phyloP scores from a whole-genome alignment of 2,113 vertebrate species.

The Peucedramus taeniatus region DNA sequence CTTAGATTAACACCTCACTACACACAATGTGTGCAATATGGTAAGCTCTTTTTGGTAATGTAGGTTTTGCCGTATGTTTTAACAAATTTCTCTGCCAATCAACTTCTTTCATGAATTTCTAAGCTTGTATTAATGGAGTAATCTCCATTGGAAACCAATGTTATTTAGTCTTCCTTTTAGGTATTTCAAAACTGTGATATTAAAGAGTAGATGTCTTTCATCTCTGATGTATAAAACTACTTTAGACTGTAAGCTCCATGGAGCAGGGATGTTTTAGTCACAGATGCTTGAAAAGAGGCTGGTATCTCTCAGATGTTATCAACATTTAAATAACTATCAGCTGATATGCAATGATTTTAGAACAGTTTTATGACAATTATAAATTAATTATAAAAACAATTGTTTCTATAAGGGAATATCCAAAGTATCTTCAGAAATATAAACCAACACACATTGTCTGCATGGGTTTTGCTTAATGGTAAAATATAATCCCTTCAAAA shows the following conservation, averaged over 20 bases:
- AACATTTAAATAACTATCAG: neutral
- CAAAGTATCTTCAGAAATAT: constrained; percentile 61
- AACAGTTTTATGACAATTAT: neutral
- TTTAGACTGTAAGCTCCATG: constrained; percentile 53
- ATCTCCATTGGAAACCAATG: neutral
- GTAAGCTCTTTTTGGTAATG: neutral
- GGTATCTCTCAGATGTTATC: neutral
- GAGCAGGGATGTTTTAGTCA: neutral
- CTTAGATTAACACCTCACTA: neutral
- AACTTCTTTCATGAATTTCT: neutral
- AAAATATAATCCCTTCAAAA: constrained; percentile 5
- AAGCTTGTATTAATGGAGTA: neutral
- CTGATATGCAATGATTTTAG: neutral
- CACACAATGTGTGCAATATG: neutral
- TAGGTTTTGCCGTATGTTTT: neutral
- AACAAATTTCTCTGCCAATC: neutral
- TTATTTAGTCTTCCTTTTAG: neutral
- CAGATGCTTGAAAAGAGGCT: neutral
- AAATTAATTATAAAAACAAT: neutral
- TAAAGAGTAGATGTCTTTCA: neutral
- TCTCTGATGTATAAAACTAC: neutral
- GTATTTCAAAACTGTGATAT: neutral
- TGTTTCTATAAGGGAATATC: neutral
- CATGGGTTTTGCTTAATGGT: constrained; percentile 57
- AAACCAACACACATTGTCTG: neutral